These are phyloP conservation scores for Eubasilissa splendida DNA, from an alignment of 2,888 invertebrate genomes.

Conservation along the genomic window DNA sequence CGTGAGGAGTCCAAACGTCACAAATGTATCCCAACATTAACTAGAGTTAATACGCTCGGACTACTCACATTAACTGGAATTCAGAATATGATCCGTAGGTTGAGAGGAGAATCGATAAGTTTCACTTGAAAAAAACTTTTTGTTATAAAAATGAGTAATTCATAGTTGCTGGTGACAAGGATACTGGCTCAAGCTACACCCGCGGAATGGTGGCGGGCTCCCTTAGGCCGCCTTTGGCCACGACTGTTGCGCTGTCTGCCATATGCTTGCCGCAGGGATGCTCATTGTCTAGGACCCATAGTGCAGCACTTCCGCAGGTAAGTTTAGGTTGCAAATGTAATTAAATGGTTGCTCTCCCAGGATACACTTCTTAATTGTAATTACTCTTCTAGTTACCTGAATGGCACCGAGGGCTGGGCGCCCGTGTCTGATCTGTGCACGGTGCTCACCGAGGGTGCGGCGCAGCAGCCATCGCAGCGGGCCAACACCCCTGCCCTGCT, in stretches of 20 bases:
- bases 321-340: constrained; percentile 48
- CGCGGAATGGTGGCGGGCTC: constrained; percentile 66
- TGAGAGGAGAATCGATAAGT: too few species aligned
- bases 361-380: neutral
- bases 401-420: constrained; percentile 57
- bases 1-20: too few species aligned
- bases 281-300: constrained; percentile 71
- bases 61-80: too few species aligned
- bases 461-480: constrained; percentile 23
- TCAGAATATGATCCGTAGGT: too few species aligned
- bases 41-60: too few species aligned
- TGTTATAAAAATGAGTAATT: constrained; percentile 51
- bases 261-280: constrained; percentile 73
- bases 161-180: constrained; percentile 78
- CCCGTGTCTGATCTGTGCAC: constrained; percentile 56
- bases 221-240: constrained; percentile 75
- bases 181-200: constrained; percentile 75
- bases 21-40: too few species aligned
- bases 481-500: constrained; percentile 50
- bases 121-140: too few species aligned
- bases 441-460: constrained; percentile 51
- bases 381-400: constrained; percentile 53
- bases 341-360: neutral
- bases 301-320: constrained; percentile 75
- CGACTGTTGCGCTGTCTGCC: constrained; percentile 75